Percentiles rank a stretch among this genome's conserved stretches.
Evolutionary conservation across 2,888 invertebrate genomes (phyloP).

Genomic region (Drosophila gaucha): DNA sequence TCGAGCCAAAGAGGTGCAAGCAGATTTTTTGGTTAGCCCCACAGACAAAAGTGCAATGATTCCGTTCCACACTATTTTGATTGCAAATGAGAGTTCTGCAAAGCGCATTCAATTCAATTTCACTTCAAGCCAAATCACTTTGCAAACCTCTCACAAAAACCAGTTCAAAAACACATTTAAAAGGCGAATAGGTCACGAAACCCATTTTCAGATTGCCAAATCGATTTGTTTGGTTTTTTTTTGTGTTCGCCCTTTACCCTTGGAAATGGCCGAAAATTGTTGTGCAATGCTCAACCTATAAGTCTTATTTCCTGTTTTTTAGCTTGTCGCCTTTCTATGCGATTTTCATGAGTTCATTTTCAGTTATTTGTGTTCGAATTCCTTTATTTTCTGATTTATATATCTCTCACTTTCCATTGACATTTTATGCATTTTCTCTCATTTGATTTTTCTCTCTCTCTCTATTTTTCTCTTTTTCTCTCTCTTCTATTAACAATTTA

Average conservation of each 20-base stretch:
- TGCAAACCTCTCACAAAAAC: background rate
- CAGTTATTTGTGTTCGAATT: background rate
- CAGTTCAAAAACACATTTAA: background rate
- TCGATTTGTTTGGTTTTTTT: constrained; percentile 4
- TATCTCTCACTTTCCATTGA: too few species aligned
- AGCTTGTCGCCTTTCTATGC: background rate
- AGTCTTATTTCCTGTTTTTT: too few species aligned
- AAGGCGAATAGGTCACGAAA: constrained; percentile 8
- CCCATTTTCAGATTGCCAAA: constrained; percentile 2
- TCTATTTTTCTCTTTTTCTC: too few species aligned
- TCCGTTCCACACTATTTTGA: constrained; percentile 7
- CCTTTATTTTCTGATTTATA: background rate
- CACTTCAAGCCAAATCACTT: background rate
- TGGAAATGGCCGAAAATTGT: background rate
- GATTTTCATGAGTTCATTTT: background rate
- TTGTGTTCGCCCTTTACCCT: background rate
- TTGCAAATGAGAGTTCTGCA: constrained; percentile 2
- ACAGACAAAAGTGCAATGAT: constrained; percentile 56
- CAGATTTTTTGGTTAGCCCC: constrained; percentile 29
- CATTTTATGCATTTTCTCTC: too few species aligned
- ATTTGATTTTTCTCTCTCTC: too few species aligned
- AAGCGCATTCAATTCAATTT: constrained; percentile 20
- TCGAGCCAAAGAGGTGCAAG: constrained; percentile 28
- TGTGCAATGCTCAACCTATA: background rate
- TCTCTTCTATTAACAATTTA: too few species aligned